phyloP scores from a whole-genome alignment of 2,113 vertebrate genomes.

The Archilochus colubris region DNA sequence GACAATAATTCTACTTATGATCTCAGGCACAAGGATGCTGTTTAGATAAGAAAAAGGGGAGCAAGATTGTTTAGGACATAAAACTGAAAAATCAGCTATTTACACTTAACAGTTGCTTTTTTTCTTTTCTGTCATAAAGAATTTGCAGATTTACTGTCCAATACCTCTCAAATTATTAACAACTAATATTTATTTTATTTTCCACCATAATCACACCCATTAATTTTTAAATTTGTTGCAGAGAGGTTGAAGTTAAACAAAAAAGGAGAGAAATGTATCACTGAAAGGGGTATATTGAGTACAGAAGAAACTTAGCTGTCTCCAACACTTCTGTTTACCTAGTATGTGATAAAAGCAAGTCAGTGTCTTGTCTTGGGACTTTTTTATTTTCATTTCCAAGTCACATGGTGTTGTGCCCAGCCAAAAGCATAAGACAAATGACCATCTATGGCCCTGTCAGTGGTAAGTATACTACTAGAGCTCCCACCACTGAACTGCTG shows the following conservation, averaged over 20 bases:
- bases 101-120: not conserved
- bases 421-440: slow-evolving; percentile 40
- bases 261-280: not conserved
- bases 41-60: not conserved
- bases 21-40: not conserved
- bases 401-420: not conserved
- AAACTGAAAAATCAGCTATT: not conserved
- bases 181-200: not conserved
- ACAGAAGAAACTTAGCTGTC: not conserved
- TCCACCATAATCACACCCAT: rapidly evolving
- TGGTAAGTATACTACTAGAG: not conserved
- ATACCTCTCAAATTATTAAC: not conserved
- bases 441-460: slow-evolving; percentile 58
- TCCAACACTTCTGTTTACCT: slow-evolving; percentile 10
- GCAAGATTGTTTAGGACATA: not conserved
- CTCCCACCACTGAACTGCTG: not conserved
- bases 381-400: slow-evolving; percentile 35
- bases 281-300: not conserved
- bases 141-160: not conserved
- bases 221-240: not conserved
- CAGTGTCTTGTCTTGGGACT: slow-evolving; percentile 10
- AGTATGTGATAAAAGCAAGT: slow-evolving; percentile 31
- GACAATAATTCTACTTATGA: slow-evolving; percentile 17
- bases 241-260: not conserved
- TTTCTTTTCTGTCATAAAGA: not conserved